Conservation (phyloP, 2,797 vertebrate genomes). For the Ataeniobius toweri region DNA sequence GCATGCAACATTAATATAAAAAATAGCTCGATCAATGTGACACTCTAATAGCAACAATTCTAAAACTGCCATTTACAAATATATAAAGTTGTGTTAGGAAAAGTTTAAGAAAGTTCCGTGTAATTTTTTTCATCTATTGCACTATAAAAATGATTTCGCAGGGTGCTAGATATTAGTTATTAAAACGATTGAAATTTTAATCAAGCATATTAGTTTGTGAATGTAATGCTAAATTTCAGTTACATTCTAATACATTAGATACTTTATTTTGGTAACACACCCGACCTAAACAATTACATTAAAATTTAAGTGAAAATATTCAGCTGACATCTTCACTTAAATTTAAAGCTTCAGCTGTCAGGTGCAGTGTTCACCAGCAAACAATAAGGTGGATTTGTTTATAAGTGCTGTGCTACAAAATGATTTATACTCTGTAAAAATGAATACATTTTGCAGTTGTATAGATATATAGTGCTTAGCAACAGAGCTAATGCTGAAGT, state of each 20-base stretch:
- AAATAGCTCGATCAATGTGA: neutral
- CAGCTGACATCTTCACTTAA: no score
- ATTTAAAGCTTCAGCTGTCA: no score
- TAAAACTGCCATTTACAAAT: neutral
- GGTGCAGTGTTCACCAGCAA: neutral
- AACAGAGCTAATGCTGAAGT: neutral
- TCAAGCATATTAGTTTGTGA: neutral
- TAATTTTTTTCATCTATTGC: neutral
- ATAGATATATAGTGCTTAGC: neutral
- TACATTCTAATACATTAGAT: neutral
- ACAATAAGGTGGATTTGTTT: neutral
- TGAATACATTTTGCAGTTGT: neutral
- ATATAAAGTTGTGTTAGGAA: neutral
- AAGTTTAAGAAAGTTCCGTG: neutral
- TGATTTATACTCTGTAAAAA: neutral
- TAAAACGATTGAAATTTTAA: neutral
- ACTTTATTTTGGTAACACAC: neutral
- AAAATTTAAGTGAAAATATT: neutral
- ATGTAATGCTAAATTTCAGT: neutral
- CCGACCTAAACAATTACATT: neutral
- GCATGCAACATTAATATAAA: neutral
- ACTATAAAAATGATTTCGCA: neutral
- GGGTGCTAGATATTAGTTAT: neutral
- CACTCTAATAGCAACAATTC: neutral
- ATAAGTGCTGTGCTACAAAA: neutral